Base-by-base conservation (phyloP, 1,140 invertebrate genomes). In the Aphidius gifuensis region DNA sequence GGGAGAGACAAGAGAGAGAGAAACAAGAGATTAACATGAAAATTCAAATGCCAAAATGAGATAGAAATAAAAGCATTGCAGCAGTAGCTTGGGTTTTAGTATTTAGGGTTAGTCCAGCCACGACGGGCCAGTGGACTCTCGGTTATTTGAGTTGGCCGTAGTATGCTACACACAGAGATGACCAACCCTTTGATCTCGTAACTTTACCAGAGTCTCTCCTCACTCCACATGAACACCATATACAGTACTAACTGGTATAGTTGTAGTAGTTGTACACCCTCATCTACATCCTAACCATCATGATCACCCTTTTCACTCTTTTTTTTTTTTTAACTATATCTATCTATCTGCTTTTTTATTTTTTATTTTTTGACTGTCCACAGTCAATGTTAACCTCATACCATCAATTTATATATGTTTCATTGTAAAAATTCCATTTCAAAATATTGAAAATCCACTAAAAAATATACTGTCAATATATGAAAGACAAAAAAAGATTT, bases 171-270 rank as follows among this genome's bases (percentile, higher is more conserved):
- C 69, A 71, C 70, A 69, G 73, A 71, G 73, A 75, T 75, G 73
- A 77, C 71, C 75, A 71, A 73, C 74, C 75, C 79, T 80, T 81
- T 80, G 79, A 80, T 80, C 76, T 80, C 75, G 72, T 69, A 67
- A 66, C 68, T 60, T 62, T 62, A 69, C 40, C 4, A 6, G 16
- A 16, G 39, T 48, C 60, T 64, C 64, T 57, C 48, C 56, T 61
- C 56, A 21, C 32, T 32, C 3, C 50, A 43, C 16, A 38, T n/a
- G 7, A 5, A 11, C 9, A 23, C 51, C 11, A 42, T n/a, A 61
- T 68, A 46, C 65, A 16, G 16, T 16, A 16, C 16, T 16, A 16
- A 16, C 16, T 16, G 16, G 67, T 61, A 64, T 66, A 63, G 64
- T 69, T 65, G 69, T 70, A 67, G 72, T 71, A 70, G 68, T 69